Evolutionary conservation across 2,888 invertebrate species (phyloP).

Genomic region (Campaea margaritaria): DNA sequence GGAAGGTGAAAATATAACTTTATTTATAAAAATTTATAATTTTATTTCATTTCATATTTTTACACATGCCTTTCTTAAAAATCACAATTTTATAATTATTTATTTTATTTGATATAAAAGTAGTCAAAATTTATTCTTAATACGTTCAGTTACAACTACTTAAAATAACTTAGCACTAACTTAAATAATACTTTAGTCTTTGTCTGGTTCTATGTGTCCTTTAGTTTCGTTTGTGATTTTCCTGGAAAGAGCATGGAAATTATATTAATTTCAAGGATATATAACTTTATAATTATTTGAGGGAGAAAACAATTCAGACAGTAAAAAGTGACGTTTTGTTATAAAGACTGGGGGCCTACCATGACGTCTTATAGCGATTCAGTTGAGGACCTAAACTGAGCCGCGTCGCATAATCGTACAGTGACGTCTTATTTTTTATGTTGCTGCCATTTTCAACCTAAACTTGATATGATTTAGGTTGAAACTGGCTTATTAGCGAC

Average conservation of each 20-base stretch:
- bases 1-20: conserved; percentile 26
- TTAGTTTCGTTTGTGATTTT: conserved; percentile 77
- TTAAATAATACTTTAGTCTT: conserved; percentile 52
- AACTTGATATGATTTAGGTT: too few species aligned
- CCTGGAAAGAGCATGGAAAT: conserved; percentile 60
- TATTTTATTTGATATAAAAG: conserved; percentile 62
- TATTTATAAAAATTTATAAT: conserved; percentile 38
- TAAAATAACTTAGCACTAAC: conserved; percentile 27
- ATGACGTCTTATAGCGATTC: too few species aligned
- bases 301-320: too few species aligned
- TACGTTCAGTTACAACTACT: conserved; percentile 63
- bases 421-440: too few species aligned
- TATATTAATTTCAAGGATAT: not conserved
- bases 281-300: not conserved
- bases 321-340: too few species aligned
- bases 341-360: too few species aligned
- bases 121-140: conserved; percentile 60
- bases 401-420: too few species aligned
- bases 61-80: not conserved
- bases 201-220: conserved; percentile 66
- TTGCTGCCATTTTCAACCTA: too few species aligned
- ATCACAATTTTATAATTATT: conserved; percentile 28
- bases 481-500: too few species aligned
- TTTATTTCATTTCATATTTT: conserved; percentile 36
- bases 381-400: too few species aligned